Evolutionary conservation across 2,113 vertebrate species (phyloP).

Genomic region (Macaca mulatta): DNA sequence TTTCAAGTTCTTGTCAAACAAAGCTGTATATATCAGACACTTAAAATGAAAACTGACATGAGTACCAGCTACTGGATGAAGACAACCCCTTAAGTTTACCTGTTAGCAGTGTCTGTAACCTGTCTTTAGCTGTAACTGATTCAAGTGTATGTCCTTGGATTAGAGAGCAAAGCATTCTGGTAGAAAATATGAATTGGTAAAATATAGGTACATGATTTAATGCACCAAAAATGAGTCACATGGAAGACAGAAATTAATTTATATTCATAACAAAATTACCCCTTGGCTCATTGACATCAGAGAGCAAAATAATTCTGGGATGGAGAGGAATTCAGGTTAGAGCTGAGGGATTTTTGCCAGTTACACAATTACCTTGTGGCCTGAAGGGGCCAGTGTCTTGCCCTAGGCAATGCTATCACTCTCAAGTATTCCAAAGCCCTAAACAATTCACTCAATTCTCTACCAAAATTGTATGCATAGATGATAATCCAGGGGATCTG

Average conservation of each 20-base stretch:
- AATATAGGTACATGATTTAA: slow-evolving; percentile 49
- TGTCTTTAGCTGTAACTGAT: background rate
- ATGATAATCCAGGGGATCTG: slow-evolving; percentile 43
- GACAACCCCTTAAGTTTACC: background rate
- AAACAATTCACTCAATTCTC: slow-evolving; percentile 61
- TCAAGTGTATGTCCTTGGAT: slow-evolving; percentile 29
- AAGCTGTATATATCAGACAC: background rate
- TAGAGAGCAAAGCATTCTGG: background rate
- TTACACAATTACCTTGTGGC: slow-evolving; percentile 52
- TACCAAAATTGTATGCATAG: slow-evolving; percentile 46
- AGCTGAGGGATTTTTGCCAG: slow-evolving; percentile 26
- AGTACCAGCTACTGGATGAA: background rate
- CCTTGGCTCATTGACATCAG: slow-evolving; percentile 31
- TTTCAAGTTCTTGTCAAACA: slow-evolving; percentile 50
- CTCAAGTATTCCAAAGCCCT: slow-evolving; percentile 55
- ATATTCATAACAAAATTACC: slow-evolving; percentile 58
- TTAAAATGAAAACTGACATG: background rate
- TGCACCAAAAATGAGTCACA: slow-evolving; percentile 31
- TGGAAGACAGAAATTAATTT: slow-evolving; percentile 60
- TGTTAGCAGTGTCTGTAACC: background rate
- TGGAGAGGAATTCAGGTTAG: slow-evolving; percentile 37
- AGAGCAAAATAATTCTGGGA: slow-evolving; percentile 49
- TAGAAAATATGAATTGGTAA: slow-evolving; percentile 52
- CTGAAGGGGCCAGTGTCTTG: slow-evolving; percentile 45
- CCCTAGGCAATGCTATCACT: slow-evolving; percentile 54